phyloP scores from a whole-genome alignment of 2,797 vertebrate species.

The Aotus griseimembra region DNA sequence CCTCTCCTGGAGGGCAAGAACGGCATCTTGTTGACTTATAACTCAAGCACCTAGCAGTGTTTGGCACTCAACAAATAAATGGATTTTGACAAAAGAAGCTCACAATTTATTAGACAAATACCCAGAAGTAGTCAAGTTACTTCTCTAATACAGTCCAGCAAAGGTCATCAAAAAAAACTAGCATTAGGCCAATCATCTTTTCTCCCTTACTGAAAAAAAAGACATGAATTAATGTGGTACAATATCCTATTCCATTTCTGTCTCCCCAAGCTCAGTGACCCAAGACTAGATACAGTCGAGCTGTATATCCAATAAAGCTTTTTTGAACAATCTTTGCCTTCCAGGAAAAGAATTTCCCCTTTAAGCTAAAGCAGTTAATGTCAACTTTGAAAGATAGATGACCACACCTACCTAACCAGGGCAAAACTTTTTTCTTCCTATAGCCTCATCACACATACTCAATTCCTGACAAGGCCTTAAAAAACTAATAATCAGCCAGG shows the following conservation, averaged over 20 bases:
- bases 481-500: background rate
- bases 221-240: slow-evolving; percentile 22
- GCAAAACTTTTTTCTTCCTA: background rate
- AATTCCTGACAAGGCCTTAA: slow-evolving; percentile 35
- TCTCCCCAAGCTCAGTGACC: background rate
- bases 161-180: background rate
- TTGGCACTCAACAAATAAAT: slow-evolving; percentile 34
- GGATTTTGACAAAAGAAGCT: slow-evolving; percentile 33
- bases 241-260: slow-evolving; percentile 26
- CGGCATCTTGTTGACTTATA: background rate
- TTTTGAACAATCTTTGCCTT: slow-evolving; percentile 26
- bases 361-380: background rate
- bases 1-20: slow-evolving; percentile 20
- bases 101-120: slow-evolving; percentile 17
- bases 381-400: slow-evolving; percentile 17
- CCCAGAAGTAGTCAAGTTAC: background rate
- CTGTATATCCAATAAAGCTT: slow-evolving; percentile 39
- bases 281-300: background rate
- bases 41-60: background rate
- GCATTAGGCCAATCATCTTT: background rate
- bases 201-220: background rate
- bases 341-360: slow-evolving; percentile 24
- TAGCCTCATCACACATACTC: background rate
- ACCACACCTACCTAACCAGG: background rate
- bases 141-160: background rate